Evolutionary conservation across 2,113 vertebrate species (phyloP), one percentile per base, ranked within the genome.

Genomic region (Sinocyclocheilus rhinocerous): DNA sequence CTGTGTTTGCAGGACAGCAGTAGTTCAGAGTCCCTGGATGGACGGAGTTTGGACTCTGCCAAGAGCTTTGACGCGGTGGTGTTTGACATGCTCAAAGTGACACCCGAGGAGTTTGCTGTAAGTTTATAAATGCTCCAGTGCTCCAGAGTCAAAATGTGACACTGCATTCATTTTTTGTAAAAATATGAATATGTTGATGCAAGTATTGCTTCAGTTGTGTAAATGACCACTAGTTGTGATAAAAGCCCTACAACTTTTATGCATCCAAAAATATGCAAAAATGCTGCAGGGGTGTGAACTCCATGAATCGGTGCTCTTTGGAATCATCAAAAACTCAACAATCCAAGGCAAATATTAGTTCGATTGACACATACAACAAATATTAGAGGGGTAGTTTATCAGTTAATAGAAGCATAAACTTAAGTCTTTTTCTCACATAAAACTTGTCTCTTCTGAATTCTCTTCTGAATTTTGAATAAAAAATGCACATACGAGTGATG

Each of bases 41-140:
- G 96, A 84, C 94, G 93, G 87, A 96, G 96, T 91, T 95, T 96
- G 52, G 97, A 97, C 92, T 97, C 96, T 81, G 96, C 97, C 89
- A 99, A 99, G 93, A 99, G 98, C 93, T 99, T 99, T 0, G 97
- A 99, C 20, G 98, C 98, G 0, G 97, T 99, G 29, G 95, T 99
- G 88, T 99, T 99, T 75, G 97, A 99, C 20, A 97, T 99, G 80
- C 95, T 98, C 90, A 99, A 97, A 94, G 97, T 99, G 92, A 98
- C 97, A 67, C 97, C 97, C 0, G 97, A 97, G 93, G 97, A 98
- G 92, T 99, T 99, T 91, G 97, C 98, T 39, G 97, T 99, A 92
- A 97, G 97, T 97, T 82, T 26, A 33, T 83, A 72, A 42, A 42
- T 9, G 29, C 3, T 18, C 39, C 39, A 22, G 39, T 9, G 29